Percentiles rank a stretch among this genome's conserved stretches.
Evolutionary conservation across 2,797 vertebrate genomes (phyloP).

Genomic region (Coracias cyanogaster): DNA sequence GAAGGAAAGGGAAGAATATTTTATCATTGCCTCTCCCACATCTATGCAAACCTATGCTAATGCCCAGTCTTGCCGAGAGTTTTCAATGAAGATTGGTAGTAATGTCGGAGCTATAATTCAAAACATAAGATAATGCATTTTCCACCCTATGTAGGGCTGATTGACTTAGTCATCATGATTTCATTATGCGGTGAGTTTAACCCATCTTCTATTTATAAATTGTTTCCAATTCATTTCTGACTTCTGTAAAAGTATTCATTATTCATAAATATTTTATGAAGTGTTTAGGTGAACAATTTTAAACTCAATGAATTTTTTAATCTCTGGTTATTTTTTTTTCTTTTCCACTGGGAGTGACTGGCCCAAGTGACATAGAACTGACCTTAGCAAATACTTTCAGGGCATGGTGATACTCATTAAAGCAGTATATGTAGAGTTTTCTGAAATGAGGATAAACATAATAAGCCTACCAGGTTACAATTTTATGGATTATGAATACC

Average conservation of each 20-base stretch:
- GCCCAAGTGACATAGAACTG: neutral
- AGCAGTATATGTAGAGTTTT: neutral
- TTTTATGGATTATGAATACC: neutral
- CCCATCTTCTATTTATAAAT: neutral
- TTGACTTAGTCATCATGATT: neutral
- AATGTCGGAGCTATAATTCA: neutral
- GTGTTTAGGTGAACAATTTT: neutral
- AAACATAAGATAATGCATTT: neutral
- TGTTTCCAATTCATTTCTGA: neutral
- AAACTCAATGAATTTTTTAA: neutral
- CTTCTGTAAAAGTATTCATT: neutral
- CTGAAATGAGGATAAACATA: neutral
- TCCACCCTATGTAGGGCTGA: neutral
- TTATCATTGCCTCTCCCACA: neutral
- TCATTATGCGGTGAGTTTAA: neutral
- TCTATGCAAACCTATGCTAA: neutral
- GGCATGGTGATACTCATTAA: neutral
- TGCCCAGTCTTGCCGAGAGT: neutral
- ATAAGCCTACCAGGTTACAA: neutral
- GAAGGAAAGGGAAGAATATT: neutral
- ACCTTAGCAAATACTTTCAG: neutral
- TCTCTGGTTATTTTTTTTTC: neutral
- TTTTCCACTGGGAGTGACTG: neutral
- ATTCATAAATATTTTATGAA: neutral
- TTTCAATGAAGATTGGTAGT: neutral